Evolutionary conservation across 2,797 vertebrate species (phyloP).

Genomic region (Aulostomus chinensis): DNA sequence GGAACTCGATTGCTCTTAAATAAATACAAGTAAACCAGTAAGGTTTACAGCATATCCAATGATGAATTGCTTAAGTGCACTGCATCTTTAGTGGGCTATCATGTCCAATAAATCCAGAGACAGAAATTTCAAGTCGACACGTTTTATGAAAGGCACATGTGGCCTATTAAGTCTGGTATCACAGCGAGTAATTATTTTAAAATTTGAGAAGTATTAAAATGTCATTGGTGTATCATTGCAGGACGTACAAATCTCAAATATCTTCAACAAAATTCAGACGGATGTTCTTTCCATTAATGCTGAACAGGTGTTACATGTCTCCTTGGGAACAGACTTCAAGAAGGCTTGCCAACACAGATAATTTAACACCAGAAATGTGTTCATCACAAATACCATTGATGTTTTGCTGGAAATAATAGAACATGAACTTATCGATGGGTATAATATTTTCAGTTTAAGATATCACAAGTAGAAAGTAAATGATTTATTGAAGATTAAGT

Average conservation of each 20-base stretch:
- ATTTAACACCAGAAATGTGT: slow-evolving; percentile 23
- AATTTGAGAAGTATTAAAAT: slow-evolving; percentile 61
- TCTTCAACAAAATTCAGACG: slow-evolving; percentile 38
- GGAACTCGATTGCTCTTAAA: too few species aligned
- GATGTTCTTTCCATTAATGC: slow-evolving; percentile 29
- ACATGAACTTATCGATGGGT: too few species aligned
- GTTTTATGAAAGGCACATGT: slow-evolving; percentile 3
- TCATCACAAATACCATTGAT: neutral
- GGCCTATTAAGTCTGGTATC: slow-evolving; percentile 23
- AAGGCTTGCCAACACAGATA: slow-evolving; percentile 28
- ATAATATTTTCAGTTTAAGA: too few species aligned
- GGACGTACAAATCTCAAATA: slow-evolving; percentile 27
- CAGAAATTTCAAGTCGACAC: neutral
- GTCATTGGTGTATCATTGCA: slow-evolving; percentile 62
- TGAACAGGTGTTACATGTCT: slow-evolving; percentile 26
- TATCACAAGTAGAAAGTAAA: too few species aligned
- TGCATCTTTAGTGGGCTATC: slow-evolving; percentile 7
- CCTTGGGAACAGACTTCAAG: slow-evolving; percentile 20
- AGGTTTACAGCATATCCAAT: neutral
- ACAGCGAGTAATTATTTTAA: slow-evolving; percentile 39
- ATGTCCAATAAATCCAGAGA: neutral
- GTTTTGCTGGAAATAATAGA: neutral
- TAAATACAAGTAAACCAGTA: neutral
- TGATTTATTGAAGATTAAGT: neutral
- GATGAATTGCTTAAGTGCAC: slow-evolving; percentile 12